A percentile compares a stretch with the other conserved stretches of the same genome.
Conservation (phyloP, 2,797 vertebrate genomes). For the Dendrocincla fuliginosa region DNA sequence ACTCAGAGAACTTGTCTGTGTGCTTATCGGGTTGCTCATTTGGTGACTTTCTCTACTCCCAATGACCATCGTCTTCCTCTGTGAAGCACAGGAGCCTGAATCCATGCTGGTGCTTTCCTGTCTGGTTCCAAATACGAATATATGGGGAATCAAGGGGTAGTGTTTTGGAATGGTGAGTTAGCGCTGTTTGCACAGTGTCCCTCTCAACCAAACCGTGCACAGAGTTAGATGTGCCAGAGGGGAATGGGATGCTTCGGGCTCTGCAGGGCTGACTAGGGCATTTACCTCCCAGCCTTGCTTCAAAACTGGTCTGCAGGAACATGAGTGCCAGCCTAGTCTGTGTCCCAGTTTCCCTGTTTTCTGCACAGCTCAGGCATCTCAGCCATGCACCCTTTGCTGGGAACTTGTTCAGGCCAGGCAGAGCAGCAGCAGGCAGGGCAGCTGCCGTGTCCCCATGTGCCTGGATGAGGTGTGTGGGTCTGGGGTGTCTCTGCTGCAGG, state of each 20-base stretch:
- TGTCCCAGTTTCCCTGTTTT: not conserved
- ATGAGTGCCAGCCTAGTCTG: not conserved
- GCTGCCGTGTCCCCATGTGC: accelerated
- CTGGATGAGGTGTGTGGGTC: not conserved
- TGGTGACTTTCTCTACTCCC: not conserved
- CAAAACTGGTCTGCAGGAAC: not conserved
- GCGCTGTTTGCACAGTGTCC: not conserved
- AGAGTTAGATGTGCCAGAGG: not conserved
- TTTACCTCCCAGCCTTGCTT: not conserved
- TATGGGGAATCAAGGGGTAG: not conserved
- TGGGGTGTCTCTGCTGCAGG: not conserved
- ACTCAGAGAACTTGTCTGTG: not conserved
- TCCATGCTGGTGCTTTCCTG: not conserved
- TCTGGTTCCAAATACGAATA: not conserved
- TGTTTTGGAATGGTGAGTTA: accelerated
- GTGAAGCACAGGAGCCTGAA: not conserved
- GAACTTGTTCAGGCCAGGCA: not conserved
- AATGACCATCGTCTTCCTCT: not conserved
- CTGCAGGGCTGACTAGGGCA: not conserved
- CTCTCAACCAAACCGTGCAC: accelerated
- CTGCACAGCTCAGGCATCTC: not conserved
- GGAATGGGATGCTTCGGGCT: not conserved
- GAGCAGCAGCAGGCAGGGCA: not conserved
- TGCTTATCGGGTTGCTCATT: not conserved
- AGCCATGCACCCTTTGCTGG: accelerated